phyloP scores from a whole-genome alignment of 2,113 vertebrate species.

The Periophthalmodon schlosseri region DNA sequence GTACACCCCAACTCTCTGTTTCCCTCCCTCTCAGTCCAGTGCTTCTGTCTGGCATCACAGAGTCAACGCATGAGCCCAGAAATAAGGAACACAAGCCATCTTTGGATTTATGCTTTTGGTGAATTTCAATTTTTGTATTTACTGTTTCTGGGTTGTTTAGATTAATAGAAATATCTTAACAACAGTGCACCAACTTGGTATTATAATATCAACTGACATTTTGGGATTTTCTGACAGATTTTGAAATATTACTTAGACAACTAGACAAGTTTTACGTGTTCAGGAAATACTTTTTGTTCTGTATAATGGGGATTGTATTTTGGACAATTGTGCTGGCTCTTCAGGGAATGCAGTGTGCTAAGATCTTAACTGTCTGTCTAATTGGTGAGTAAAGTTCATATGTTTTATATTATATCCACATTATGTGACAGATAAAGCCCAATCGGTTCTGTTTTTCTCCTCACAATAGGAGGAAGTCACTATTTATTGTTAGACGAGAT shows the following conservation, averaged over 20 bases:
- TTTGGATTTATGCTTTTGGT: not conserved
- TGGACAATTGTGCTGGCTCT: slow-evolving; percentile 54
- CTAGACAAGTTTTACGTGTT: not conserved
- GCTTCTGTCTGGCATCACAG: slow-evolving; percentile 21
- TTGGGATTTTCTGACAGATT: not conserved
- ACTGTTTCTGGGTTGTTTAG: not conserved
- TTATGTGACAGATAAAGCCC: not conserved
- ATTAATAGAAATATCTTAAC: not conserved
- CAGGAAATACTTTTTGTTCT: not conserved
- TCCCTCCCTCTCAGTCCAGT: slow-evolving; percentile 48
- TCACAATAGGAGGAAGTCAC: slow-evolving; percentile 64
- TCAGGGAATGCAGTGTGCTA: slow-evolving; percentile 61
- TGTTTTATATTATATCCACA: not conserved
- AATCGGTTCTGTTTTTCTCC: not conserved
- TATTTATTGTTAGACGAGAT: slow-evolving; percentile 76
- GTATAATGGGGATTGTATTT: slow-evolving; percentile 48
- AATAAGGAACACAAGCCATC: not conserved
- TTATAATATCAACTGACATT: not conserved
- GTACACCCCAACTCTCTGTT: slow-evolving; percentile 24
- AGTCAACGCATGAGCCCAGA: slow-evolving; percentile 5
- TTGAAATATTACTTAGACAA: not conserved
- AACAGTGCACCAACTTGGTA: not conserved
- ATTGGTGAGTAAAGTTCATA: slow-evolving; percentile 61
- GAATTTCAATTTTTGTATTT: not conserved
- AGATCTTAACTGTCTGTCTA: slow-evolving; percentile 63